A percentile compares a stretch with the other conserved stretches of the same genome.
These are phyloP conservation scores for Donacobius atricapilla DNA, from an alignment of 2,113 vertebrate species.

Conservation along the genomic window DNA sequence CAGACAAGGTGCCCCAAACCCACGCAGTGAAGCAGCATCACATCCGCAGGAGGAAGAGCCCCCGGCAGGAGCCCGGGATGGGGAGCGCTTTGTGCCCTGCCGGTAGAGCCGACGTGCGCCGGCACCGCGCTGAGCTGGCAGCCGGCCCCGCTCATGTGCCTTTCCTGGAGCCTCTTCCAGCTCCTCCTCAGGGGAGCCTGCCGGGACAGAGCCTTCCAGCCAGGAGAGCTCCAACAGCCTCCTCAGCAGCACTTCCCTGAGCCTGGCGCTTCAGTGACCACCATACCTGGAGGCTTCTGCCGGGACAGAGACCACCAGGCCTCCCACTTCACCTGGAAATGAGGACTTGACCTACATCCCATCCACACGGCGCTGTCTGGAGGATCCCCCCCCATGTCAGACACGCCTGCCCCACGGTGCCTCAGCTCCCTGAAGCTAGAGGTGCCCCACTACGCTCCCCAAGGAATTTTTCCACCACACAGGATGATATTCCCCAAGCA, in stretches of 20 bases:
- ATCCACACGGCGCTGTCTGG: accelerated
- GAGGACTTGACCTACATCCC: background rate
- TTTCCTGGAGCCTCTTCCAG: constrained; percentile 40
- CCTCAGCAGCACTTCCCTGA: background rate
- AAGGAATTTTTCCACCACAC: background rate
- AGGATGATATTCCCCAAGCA: background rate
- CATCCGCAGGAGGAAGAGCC: accelerated
- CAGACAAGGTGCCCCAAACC: background rate
- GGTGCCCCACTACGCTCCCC: accelerated
- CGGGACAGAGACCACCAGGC: accelerated
- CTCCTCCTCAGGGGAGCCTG: constrained; percentile 11
- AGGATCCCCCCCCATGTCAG: accelerated
- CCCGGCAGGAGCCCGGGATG: accelerated
- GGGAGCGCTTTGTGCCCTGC: background rate
- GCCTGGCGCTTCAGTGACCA: accelerated
- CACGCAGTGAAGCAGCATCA: accelerated
- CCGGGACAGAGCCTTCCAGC: background rate
- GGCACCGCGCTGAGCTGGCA: background rate
- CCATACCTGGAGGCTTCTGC: accelerated
- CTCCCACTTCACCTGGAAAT: background rate
- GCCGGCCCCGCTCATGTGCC: constrained; percentile 1
- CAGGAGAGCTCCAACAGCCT: background rate
- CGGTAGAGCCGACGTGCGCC: background rate
- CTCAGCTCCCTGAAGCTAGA: accelerated
- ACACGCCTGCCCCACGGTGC: background rate